phyloP scores from a whole-genome alignment of 2,797 vertebrate species.

The Lagocephalus sceleratus region DNA sequence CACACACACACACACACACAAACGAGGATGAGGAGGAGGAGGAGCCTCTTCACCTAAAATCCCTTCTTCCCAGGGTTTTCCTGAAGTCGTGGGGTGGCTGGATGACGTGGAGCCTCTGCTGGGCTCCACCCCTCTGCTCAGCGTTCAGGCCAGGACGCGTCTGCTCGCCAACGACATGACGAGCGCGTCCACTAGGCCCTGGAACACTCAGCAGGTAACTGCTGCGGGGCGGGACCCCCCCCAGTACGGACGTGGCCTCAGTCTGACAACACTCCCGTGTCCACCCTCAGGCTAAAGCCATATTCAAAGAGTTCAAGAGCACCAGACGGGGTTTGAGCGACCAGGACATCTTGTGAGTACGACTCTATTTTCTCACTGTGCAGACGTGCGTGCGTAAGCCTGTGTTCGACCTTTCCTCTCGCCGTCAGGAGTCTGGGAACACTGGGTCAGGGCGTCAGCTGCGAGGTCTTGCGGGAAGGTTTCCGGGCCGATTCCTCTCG shows the following conservation, averaged over 20 bases:
- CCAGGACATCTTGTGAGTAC: conserved; percentile 65
- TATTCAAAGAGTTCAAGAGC: conserved; percentile 58
- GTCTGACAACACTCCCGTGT: neutral
- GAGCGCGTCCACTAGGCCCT: conserved; percentile 37
- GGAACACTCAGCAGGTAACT: conserved; percentile 80
- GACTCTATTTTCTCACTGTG: neutral
- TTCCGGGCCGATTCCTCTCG: conserved; percentile 31
- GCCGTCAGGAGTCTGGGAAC: conserved; percentile 69
- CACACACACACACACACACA: neutral
- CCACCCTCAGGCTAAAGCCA: conserved; percentile 69
- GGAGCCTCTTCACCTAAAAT: neutral
- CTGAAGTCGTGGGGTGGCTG: conserved; percentile 65
- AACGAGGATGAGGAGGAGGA: neutral
- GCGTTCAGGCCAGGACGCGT: conserved; percentile 51
- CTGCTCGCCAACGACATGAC: conserved; percentile 50
- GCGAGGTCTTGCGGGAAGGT: conserved; percentile 46
- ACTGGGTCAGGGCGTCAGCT: conserved; percentile 70
- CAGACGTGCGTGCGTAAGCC: too few relatives aligned
- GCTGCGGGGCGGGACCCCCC: neutral
- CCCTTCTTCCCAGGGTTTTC: conserved; percentile 55
- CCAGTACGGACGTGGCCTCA: neutral
- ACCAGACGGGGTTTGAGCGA: conserved; percentile 30
- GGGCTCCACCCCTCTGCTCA: conserved; percentile 67
- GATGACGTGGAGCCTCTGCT: conserved; percentile 66
- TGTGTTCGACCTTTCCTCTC: neutral